Conservation (phyloP, 2,113 vertebrate species). For the Megalops atlanticus region DNA sequence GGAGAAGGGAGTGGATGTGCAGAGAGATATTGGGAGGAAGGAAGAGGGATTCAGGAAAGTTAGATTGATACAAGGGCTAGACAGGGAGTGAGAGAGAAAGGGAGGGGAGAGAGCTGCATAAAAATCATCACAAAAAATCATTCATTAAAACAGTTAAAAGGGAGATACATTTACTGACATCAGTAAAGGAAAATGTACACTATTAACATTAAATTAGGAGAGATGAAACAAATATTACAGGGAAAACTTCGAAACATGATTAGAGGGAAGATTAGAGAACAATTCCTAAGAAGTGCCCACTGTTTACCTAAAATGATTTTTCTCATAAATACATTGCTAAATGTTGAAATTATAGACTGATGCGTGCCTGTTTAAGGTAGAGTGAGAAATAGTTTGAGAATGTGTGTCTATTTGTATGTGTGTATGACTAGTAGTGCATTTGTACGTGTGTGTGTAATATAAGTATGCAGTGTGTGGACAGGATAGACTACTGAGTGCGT, state of each 20-base stretch:
- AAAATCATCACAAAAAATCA: not conserved
- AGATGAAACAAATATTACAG: not conserved
- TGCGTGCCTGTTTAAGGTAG: too few relatives aligned
- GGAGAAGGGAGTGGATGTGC: not conserved
- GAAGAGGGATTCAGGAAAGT: too few relatives aligned
- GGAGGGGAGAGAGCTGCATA: too few relatives aligned
- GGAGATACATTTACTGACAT: not conserved
- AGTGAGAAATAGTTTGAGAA: too few relatives aligned
- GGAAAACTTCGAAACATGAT: not conserved
- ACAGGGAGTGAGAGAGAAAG: not conserved
- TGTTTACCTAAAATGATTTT: not conserved
- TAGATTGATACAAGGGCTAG: constrained; percentile 30
- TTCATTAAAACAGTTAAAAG: not conserved
- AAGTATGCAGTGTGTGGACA: too few relatives aligned
- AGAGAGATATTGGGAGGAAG: too few relatives aligned
- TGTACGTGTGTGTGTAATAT: too few relatives aligned
- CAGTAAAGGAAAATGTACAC: not conserved
- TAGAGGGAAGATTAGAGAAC: not conserved
- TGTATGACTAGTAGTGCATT: too few relatives aligned
- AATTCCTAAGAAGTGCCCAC: not conserved
- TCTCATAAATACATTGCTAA: too few relatives aligned
- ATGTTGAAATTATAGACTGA: too few relatives aligned
- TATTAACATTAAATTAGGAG: not conserved
- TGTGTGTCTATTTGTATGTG: too few relatives aligned
- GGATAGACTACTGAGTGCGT: too few relatives aligned